phyloP scores from a whole-genome alignment of 2,113 vertebrate species.

The Halcyon malimbica region DNA sequence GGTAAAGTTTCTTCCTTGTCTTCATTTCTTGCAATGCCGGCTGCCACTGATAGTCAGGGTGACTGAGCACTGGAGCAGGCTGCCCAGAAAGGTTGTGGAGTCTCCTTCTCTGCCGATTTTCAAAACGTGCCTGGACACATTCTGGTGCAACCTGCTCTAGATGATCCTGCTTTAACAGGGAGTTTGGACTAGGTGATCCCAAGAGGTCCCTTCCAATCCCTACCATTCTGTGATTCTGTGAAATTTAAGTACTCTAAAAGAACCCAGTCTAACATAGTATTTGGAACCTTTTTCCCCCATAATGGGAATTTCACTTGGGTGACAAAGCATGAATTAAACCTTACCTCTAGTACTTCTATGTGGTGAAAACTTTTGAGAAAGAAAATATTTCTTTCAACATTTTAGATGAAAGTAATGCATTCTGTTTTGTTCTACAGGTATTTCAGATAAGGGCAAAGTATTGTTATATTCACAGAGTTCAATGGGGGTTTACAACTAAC shows the following conservation, averaged over 20 bases:
- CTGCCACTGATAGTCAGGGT: background rate
- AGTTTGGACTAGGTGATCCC: no score
- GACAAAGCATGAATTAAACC: background rate
- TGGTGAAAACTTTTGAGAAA: background rate
- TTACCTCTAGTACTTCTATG: background rate
- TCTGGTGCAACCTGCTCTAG: no score
- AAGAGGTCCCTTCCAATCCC: no score
- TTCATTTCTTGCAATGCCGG: background rate
- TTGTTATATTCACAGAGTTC: background rate
- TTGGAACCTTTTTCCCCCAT: background rate
- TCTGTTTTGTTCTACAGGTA: background rate
- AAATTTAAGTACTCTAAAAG: background rate
- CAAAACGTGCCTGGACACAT: no score
- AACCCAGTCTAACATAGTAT: background rate
- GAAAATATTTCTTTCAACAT: background rate
- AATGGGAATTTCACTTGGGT: slow-evolving; percentile 27
- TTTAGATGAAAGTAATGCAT: background rate
- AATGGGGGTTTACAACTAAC: background rate
- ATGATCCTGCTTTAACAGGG: no score
- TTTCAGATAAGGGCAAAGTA: background rate
- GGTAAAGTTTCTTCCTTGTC: background rate
- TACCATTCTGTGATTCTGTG: background rate
- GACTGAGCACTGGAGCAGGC: no score
- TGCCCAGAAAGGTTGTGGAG: no score
- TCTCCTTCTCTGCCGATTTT: no score